Base-by-base conservation (phyloP, 1,140 invertebrate species). In the Panagrolaimus sp. region DNA sequence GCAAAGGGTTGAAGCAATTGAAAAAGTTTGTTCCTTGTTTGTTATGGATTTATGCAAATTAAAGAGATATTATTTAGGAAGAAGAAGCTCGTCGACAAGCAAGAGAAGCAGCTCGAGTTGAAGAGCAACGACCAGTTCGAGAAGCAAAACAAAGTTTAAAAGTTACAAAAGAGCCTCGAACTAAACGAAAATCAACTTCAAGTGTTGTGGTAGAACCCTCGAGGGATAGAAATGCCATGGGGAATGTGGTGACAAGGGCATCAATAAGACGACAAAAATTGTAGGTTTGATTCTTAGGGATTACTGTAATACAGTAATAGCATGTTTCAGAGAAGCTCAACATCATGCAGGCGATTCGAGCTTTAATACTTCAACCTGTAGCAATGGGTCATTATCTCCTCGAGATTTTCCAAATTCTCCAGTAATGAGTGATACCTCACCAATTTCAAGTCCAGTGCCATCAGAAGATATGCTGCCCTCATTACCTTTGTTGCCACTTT, bases 1-100 rank as follows among this genome's bases (percentile, higher is more conserved):
- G 43, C 69, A 65, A 24, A 45, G 80, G 12, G 69, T 80, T 45
- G 66, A 76, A 32, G 82, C 80, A 14, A 82, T 82, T 63, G 78
- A 82, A 48, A 80, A 78, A 52, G 73, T 73, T 32, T 12, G 38
- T 47, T 24, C n/a, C n/a, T 0, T 6, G 7, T 38, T 38, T 38
- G 38, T 44, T 3, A 68, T 8, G 15, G 1, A 14, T 15, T 45
- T 21, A 67, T 1, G 5, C 7, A 0, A n/a, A 28, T 43, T 15
- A 26, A 6, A 15, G 32, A 12, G 12, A 43, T 28, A 43, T n/a
- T 67, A 17, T 73, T 9, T 28, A 77, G 75, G 80, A 82, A 68
- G 79, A 82, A 71, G 65, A 77, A 63, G 45, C 55, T 1, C 21
- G 79, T 21, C 43, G 72, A 46, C n/a, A 71, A 26, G 71, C 68